These are phyloP conservation scores for Gastrophryne carolinensis DNA, from an alignment of 2,797 vertebrate species.

Conservation along the genomic window DNA sequence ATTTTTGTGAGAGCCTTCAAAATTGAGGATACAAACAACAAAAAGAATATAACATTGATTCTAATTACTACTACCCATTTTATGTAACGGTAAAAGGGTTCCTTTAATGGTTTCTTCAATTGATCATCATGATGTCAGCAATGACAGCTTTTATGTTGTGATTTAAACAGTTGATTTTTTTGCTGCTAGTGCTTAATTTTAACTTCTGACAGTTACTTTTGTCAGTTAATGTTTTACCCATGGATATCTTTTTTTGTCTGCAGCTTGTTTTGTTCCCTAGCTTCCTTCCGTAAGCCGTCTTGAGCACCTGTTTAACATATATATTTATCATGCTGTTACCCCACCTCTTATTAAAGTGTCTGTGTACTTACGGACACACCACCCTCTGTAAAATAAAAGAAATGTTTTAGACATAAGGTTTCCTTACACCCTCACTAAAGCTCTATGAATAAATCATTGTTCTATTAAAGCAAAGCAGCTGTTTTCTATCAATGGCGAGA, in stretches of 20 bases:
- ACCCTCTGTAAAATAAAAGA: slow-evolving; percentile 28
- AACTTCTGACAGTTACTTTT: not conserved
- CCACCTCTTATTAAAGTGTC: slow-evolving; percentile 41
- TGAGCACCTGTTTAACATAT: slow-evolving; percentile 47
- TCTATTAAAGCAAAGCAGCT: slow-evolving; percentile 69
- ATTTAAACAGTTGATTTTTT: not conserved
- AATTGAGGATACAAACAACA: not conserved
- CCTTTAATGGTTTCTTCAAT: no score
- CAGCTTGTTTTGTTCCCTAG: not conserved
- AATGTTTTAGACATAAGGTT: slow-evolving; percentile 49
- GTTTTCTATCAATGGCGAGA: slow-evolving; percentile 56
- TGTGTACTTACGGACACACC: slow-evolving; percentile 43
- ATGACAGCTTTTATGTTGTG: no score
- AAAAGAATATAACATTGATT: not conserved
- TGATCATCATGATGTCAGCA: no score
- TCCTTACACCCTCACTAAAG: slow-evolving; percentile 43
- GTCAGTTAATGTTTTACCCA: not conserved
- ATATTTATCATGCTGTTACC: slow-evolving; percentile 38
- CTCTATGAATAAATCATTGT: slow-evolving; percentile 72
- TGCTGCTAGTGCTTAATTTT: not conserved
- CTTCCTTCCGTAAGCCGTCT: not conserved
- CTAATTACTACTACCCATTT: not conserved
- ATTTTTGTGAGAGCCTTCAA: no score
- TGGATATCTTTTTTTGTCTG: not conserved
- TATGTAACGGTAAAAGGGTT: no score